These are phyloP conservation scores for Semicossyphus pulcher DNA, from an alignment of 2,113 vertebrate genomes.

Conservation along the genomic window DNA sequence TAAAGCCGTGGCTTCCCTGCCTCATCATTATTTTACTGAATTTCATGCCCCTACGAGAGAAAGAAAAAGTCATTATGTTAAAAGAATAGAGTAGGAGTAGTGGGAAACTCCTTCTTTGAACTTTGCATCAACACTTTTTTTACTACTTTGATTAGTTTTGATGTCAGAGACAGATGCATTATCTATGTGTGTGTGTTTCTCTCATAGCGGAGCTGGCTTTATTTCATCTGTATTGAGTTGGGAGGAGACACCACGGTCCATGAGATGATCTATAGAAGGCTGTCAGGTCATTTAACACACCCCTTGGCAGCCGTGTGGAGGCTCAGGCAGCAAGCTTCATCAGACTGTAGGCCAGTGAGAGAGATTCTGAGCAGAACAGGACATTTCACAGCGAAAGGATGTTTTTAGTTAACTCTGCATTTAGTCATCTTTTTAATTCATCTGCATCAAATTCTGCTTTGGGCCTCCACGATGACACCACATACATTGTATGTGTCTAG, in stretches of 20 bases:
- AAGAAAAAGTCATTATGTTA: slow-evolving; percentile 16
- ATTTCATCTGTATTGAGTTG: background rate
- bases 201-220: background rate
- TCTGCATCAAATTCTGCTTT: no score
- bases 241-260: background rate
- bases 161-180: slow-evolving; percentile 6
- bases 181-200: background rate
- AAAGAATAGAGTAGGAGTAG: slow-evolving; percentile 7
- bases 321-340: background rate
- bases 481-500: background rate
- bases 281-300: slow-evolving; percentile 30
- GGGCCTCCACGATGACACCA: background rate
- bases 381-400: no score
- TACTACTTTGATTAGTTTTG: background rate
- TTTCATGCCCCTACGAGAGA: slow-evolving; percentile 32
- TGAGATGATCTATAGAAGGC: slow-evolving; percentile 18
- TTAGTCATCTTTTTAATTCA: no score
- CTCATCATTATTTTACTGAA: slow-evolving; percentile 51
- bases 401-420: no score
- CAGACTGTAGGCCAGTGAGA: background rate
- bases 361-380: no score
- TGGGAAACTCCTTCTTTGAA: slow-evolving; percentile 29
- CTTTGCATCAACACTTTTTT: slow-evolving; percentile 8
- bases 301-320: background rate
- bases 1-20: slow-evolving; percentile 39